phyloP scores from a whole-genome alignment of 2,113 vertebrate species.

The Parus major region DNA sequence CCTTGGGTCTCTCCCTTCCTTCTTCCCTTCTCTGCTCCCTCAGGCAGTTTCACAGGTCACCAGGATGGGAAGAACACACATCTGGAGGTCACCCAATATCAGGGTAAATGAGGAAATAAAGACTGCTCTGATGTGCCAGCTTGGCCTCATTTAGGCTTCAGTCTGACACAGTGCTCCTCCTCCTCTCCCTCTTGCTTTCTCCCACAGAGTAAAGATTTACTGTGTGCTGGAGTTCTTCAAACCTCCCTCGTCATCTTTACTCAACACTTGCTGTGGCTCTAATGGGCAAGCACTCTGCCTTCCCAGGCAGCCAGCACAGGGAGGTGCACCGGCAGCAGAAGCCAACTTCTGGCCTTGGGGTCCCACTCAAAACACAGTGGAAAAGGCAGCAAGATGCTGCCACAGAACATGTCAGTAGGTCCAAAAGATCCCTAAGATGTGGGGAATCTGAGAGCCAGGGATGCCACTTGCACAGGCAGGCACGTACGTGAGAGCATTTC shows the following conservation, averaged over 20 bases:
- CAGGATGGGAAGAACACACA: constrained; percentile 7
- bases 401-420: neutral
- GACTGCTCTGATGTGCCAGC: neutral
- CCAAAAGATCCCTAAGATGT: neutral
- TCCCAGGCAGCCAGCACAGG: neutral
- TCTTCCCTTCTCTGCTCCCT: neutral
- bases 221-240: constrained; percentile 13
- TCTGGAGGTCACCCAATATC: constrained; percentile 47
- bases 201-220: constrained; percentile 26
- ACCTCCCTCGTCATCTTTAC: constrained; percentile 29
- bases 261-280: neutral
- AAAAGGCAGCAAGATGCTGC: neutral
- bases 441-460: neutral
- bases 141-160: constrained; percentile 18
- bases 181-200: constrained; percentile 34
- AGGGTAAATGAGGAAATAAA: constrained; percentile 29
- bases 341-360: neutral
- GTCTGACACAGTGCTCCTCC: constrained; percentile 32
- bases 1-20: neutral
- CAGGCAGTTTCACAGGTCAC: constrained; percentile 40
- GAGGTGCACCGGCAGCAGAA: neutral
- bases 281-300: neutral
- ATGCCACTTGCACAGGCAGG: neutral
- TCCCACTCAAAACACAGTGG: neutral
- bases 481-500: rapidly evolving